These are phyloP conservation scores for Pogonomyrmex californicus DNA, from an alignment of 1,140 invertebrate genomes.

Conservation along the genomic window DNA sequence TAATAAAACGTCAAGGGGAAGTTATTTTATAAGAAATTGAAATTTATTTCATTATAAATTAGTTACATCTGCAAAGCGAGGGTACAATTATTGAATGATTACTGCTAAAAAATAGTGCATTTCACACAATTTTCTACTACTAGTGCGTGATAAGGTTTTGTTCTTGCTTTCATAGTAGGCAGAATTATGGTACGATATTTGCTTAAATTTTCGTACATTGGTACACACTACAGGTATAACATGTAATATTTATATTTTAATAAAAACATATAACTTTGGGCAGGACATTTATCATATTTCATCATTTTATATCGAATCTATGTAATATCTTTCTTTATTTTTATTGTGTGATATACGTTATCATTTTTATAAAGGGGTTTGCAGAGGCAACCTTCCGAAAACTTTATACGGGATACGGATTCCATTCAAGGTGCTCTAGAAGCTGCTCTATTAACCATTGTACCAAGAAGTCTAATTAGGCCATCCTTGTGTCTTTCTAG, in stretches of 20 bases:
- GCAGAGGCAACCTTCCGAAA: slow-evolving; percentile 85
- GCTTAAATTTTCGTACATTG: slow-evolving; percentile 81
- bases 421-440: slow-evolving; percentile 90
- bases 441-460: slow-evolving; percentile 86
- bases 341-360: neutral
- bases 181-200: slow-evolving; percentile 70
- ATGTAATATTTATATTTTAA: neutral
- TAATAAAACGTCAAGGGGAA: neutral
- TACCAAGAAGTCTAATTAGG: slow-evolving; percentile 82
- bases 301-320: neutral
- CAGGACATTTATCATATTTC: neutral
- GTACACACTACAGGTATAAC: slow-evolving; percentile 80
- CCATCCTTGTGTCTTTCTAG: slow-evolving; percentile 88
- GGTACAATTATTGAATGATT: slow-evolving; percentile 5
- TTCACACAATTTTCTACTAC: slow-evolving; percentile 28
- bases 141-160: neutral
- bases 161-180: neutral
- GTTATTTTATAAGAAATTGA: neutral
- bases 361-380: slow-evolving; percentile 84
- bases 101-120: neutral
- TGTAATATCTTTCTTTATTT: neutral
- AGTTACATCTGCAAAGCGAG: neutral
- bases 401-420: slow-evolving; percentile 82
- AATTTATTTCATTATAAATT: neutral
- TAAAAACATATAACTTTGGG: neutral